Evolutionary conservation across 2,888 invertebrate species (phyloP), one percentile per base, ranked within the genome.

Genomic region (Polylopha cassiicola): DNA sequence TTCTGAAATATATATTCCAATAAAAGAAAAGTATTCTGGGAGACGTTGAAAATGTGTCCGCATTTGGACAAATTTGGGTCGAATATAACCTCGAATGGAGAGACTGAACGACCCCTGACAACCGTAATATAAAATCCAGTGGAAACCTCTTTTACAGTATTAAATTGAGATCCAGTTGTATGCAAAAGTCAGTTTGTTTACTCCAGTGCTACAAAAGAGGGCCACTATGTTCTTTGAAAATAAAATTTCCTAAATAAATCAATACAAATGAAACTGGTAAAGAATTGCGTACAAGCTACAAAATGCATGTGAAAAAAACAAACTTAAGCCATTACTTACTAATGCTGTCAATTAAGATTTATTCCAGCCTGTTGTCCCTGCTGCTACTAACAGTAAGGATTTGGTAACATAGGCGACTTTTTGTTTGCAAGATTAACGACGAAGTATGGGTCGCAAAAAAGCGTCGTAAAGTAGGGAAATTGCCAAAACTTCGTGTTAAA

Each of bases 401-500:
- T 69, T 65, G 49, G 51, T 63, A 64, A 65, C 67, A 69, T 65
- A 63, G 70, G 69, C 63, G 63, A 73, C 73, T 81, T 81, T 82
- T 82, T 80, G 75, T 77, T 73, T 67, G 61, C 59, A 78, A 82
- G 81, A 81, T 81, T 81, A 80, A 82, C 79, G 79, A 75, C 76
- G 74, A 79, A 80, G 77, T 80, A 73, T 68, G 73, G 73, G 72
- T 75, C 78, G 68, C 81, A 79, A 81, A 82, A 79, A 81, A 77
- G 61, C 71, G 71, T 62, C 73, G 69, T 71, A 67, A 73, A 78
- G 73, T 76, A 68, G 75, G 79, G 77, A 78, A 81, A 82, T 82
- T 81, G 75, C 81, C 79, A 71, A 81, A 82, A 81, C 74, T 82
- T 82, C 73, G 75, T 79, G 81, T 82, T 76, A 75, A 78, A 76